Evolutionary conservation across 2,797 vertebrate genomes (phyloP).

Genomic region (Microctenopoma lineatum): DNA sequence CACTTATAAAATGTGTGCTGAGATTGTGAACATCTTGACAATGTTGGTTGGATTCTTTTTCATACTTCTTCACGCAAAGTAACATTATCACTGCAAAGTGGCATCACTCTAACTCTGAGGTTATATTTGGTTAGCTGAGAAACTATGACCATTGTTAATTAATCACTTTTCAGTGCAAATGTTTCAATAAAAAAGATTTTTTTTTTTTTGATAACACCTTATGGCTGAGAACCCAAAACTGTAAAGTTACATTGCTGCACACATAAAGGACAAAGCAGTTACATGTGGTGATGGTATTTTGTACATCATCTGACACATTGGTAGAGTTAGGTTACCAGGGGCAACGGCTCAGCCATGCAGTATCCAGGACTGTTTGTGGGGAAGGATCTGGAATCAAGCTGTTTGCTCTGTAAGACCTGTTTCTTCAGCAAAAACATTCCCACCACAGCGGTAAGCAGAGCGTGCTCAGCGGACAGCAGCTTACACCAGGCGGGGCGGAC

Average conservation of each 20-base stretch:
- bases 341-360: constrained; percentile 54
- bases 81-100: constrained; percentile 4
- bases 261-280: constrained; percentile 13
- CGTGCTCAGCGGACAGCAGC: constrained; percentile 38
- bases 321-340: constrained; percentile 57
- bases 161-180: not conserved
- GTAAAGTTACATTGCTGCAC: not conserved
- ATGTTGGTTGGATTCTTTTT: constrained; percentile 49
- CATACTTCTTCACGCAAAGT: constrained; percentile 46
- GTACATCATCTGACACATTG: constrained; percentile 22
- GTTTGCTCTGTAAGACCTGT: constrained; percentile 73
- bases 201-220: not conserved
- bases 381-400: constrained; percentile 71
- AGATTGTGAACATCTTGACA: constrained; percentile 47
- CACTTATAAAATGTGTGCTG: constrained; percentile 62
- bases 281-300: constrained; percentile 22
- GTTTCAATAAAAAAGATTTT: constrained; percentile 8
- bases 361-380: constrained; percentile 75
- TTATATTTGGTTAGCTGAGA: not conserved
- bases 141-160: not conserved
- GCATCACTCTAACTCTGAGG: not conserved
- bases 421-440: constrained; percentile 67
- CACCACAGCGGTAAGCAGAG: constrained; percentile 21
- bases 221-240: not conserved
- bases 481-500: constrained; percentile 55